Evolutionary conservation across 1,140 invertebrate genomes (phyloP).

Genomic region (Ganaspis sp.): DNA sequence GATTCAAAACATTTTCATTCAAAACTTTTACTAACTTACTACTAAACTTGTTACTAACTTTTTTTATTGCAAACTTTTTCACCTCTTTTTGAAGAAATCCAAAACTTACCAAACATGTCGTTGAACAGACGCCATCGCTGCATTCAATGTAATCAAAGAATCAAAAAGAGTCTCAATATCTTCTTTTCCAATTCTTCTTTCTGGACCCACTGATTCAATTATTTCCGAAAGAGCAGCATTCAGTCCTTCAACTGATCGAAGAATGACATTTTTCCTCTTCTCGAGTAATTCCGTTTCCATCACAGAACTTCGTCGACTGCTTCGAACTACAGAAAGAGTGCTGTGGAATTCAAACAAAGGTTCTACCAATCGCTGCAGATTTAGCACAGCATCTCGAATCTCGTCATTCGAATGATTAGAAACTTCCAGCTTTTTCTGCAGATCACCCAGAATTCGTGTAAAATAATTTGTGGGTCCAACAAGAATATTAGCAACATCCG

Average conservation of each 20-base stretch:
- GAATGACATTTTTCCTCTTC: constrained; percentile 62
- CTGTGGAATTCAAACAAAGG: constrained; percentile 64
- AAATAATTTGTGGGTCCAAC: constrained; percentile 52
- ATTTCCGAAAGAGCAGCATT: constrained; percentile 39
- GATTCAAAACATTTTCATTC: too few species aligned
- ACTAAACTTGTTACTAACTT: too few species aligned
- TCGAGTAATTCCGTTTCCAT: constrained; percentile 54
- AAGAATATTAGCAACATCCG: constrained; percentile 59
- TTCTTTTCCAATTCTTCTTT: constrained; percentile 23
- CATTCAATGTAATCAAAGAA: constrained; percentile 41
- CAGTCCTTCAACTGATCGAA: constrained; percentile 58
- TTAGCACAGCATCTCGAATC: constrained; percentile 37
- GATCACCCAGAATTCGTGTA: constrained; percentile 35
- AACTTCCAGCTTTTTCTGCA: constrained; percentile 37
- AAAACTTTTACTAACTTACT: too few species aligned
- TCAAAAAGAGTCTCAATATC: not conserved
- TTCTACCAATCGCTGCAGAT: constrained; percentile 56
- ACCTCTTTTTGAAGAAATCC: not conserved
- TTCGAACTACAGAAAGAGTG: constrained; percentile 60
- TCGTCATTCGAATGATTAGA: constrained; percentile 34
- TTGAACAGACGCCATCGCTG: constrained; percentile 52
- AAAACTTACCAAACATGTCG: constrained; percentile 54
- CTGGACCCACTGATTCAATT: not conserved
- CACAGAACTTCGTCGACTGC: constrained; percentile 55
- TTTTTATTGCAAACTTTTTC: too few species aligned